Conservation (phyloP, 2,888 invertebrate genomes). For the Geotrupes spiniger region DNA sequence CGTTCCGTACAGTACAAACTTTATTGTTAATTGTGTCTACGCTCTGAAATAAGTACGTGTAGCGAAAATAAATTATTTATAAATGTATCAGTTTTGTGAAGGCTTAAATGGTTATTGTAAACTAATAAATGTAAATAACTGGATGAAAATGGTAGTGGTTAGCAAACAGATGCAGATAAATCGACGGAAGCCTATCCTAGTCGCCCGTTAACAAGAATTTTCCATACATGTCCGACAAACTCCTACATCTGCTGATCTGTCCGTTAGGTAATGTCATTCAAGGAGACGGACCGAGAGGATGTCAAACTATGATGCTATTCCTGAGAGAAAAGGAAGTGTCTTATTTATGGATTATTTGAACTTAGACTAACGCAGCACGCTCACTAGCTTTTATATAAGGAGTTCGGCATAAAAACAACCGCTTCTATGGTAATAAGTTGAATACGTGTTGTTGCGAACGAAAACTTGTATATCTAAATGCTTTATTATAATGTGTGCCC, state of each 20-base stretch:
- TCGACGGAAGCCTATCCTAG: conserved; percentile 8
- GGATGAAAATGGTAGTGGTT: conserved; percentile 19
- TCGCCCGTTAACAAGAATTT: conserved; percentile 22
- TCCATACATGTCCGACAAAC: conserved; percentile 26
- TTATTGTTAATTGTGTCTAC: no score
- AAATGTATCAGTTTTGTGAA: conserved; percentile 8
- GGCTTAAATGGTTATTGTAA: conserved; percentile 17
- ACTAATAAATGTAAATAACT: conserved; percentile 17
- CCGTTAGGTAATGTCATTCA: conserved; percentile 26
- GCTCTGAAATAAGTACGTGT: no score
- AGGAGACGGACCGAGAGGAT: conserved; percentile 20
- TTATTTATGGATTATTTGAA: conserved; percentile 32
- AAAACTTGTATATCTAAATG: conserved; percentile 6
- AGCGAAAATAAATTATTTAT: conserved; percentile 20
- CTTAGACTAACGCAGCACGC: conserved; percentile 24
- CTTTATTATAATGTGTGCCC: background rate
- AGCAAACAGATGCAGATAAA: conserved; percentile 23
- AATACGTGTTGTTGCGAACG: conserved; percentile 22
- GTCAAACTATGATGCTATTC: conserved; percentile 24
- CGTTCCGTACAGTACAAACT: no score
- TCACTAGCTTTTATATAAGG: conserved; percentile 18
- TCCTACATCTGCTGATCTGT: conserved; percentile 28
- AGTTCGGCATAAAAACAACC: conserved; percentile 20
- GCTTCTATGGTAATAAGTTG: conserved; percentile 24
- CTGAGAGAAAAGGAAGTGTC: conserved; percentile 28